phyloP scores from a whole-genome alignment of 2,888 invertebrate genomes.

The Hyppa rectilinea region DNA sequence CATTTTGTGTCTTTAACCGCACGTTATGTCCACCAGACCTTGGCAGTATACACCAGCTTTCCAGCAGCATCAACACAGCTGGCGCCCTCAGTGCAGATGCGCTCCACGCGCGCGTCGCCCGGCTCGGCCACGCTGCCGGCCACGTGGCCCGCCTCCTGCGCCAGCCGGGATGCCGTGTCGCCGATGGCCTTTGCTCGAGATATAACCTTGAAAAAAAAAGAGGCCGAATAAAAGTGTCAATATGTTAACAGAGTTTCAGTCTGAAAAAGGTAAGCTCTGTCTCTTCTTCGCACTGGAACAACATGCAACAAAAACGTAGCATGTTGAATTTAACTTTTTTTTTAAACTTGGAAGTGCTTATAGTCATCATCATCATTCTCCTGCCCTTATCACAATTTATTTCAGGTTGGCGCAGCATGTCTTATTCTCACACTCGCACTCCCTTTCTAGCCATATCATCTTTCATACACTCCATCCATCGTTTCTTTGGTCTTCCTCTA shows the following conservation, averaged over 20 bases:
- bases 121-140: slow-evolving; percentile 15
- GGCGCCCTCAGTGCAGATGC: slow-evolving; percentile 68
- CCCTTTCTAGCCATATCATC: no score
- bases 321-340: not conserved
- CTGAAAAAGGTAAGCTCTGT: not conserved
- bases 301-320: not conserved
- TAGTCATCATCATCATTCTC: no score
- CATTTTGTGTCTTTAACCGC: not conserved
- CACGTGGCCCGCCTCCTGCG: slow-evolving; percentile 61
- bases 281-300: not conserved
- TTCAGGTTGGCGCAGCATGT: no score
- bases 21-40: slow-evolving; percentile 62
- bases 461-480: no score
- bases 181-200: slow-evolving; percentile 75
- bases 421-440: no score
- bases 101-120: slow-evolving; percentile 37
- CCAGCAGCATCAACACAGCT: slow-evolving; percentile 73
- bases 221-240: no score
- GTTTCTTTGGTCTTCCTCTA: no score
- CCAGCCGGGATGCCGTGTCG: slow-evolving; percentile 75
- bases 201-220: slow-evolving; percentile 68
- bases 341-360: no score
- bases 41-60: slow-evolving; percentile 77
- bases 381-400: no score
- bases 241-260: not conserved